phyloP scores from a whole-genome alignment of 2,113 vertebrate genomes.

The Lathamus discolor region DNA sequence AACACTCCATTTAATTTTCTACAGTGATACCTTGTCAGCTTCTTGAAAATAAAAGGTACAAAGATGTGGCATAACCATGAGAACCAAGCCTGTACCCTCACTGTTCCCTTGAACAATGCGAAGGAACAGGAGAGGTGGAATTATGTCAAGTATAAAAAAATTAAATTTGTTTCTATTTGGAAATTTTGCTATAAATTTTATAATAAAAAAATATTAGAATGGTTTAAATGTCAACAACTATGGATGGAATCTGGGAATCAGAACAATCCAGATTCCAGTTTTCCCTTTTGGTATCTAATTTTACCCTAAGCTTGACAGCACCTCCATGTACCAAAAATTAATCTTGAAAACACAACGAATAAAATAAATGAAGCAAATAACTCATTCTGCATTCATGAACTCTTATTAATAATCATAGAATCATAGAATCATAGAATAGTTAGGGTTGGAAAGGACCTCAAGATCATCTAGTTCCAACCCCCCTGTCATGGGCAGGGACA shows the following conservation, averaged over 20 bases:
- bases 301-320: background rate
- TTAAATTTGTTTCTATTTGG: background rate
- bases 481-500: too few relatives aligned
- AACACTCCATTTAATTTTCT: background rate
- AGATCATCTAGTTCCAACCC: too few relatives aligned
- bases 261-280: background rate
- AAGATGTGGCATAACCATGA: background rate
- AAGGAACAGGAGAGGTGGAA: background rate
- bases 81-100: background rate
- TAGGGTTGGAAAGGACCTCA: too few relatives aligned
- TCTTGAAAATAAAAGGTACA: background rate
- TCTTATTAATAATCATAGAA: background rate
- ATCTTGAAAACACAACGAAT: background rate
- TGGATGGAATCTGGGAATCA: background rate
- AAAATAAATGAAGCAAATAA: background rate
- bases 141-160: background rate
- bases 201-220: background rate
- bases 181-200: background rate
- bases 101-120: background rate
- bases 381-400: background rate
- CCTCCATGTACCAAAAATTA: background rate
- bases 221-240: background rate
- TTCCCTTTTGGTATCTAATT: background rate
- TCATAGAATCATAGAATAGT: too few relatives aligned
- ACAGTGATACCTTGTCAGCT: background rate